phyloP scores from a whole-genome alignment of 2,888 invertebrate species.

The Phrixothrix hirtus region DNA sequence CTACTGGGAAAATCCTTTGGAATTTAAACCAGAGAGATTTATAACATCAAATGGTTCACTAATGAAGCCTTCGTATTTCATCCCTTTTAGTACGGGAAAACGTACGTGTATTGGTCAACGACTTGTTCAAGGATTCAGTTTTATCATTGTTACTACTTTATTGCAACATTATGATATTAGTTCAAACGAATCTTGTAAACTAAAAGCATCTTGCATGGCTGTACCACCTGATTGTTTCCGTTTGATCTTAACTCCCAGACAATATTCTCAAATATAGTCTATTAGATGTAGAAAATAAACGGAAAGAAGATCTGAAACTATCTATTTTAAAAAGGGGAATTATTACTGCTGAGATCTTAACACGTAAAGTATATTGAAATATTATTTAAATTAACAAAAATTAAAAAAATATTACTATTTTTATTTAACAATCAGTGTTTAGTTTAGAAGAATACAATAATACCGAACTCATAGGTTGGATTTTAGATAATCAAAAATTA shows the following conservation, averaged over 20 bases:
- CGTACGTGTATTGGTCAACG: conserved; percentile 86
- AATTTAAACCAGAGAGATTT: conserved; percentile 78
- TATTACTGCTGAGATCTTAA: no score
- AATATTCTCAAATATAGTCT: conserved; percentile 4
- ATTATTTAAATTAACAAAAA: no score
- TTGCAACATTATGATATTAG: conserved; percentile 72
- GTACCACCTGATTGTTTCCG: conserved; percentile 74
- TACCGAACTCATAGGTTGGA: no score
- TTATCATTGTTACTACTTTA: conserved; percentile 72
- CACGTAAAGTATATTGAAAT: no score
- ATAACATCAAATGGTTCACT: conserved; percentile 57
- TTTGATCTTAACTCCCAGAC: conserved; percentile 62
- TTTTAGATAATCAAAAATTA: no score
- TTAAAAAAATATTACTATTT: no score
- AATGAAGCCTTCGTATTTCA: conserved; percentile 69
- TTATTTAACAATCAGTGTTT: no score
- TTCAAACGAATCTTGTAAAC: conserved; percentile 61
- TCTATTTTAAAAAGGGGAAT: no score
- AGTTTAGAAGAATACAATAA: no score
- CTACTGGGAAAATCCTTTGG: conserved; percentile 73
- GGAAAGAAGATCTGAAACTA: not conserved
- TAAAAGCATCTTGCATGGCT: conserved; percentile 72
- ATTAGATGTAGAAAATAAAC: not conserved
- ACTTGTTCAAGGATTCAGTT: conserved; percentile 75
- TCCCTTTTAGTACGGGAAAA: conserved; percentile 85